phyloP scores from a whole-genome alignment of 2,888 invertebrate species.

The Podabrus alpinus region DNA sequence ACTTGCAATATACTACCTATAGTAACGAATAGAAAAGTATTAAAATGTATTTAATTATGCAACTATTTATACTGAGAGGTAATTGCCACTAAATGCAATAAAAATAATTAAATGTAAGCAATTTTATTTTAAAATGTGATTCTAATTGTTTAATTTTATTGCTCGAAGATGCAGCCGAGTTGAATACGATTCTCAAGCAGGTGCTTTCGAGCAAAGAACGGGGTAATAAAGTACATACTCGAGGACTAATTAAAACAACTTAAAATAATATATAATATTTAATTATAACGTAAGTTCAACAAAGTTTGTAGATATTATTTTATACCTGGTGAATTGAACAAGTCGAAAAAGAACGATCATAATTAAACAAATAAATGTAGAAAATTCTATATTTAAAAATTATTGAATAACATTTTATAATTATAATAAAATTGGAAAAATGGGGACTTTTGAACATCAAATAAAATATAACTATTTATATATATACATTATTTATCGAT shows the following conservation, averaged over 20 bases:
- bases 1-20: background rate
- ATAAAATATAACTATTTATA: no score
- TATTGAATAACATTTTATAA: no score
- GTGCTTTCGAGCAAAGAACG: constrained; percentile 26
- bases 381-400: background rate
- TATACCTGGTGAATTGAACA: background rate
- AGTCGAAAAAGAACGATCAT: background rate
- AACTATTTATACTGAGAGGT: background rate
- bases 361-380: background rate
- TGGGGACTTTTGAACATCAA: no score
- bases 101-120: constrained; percentile 4
- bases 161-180: constrained; percentile 21
- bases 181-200: constrained; percentile 28
- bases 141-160: constrained; percentile 34
- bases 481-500: no score
- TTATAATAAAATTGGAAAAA: no score
- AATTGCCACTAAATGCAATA: constrained; percentile 7
- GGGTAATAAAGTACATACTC: constrained; percentile 33
- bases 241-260: constrained; percentile 41
- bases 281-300: constrained; percentile 30
- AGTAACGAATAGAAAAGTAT: background rate
- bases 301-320: background rate
- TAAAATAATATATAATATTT: constrained; percentile 43
- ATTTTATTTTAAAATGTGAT: constrained; percentile 21
- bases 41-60: background rate